Conservation (phyloP, 2,797 vertebrate genomes). For the Alcedo quadribrachys region DNA sequence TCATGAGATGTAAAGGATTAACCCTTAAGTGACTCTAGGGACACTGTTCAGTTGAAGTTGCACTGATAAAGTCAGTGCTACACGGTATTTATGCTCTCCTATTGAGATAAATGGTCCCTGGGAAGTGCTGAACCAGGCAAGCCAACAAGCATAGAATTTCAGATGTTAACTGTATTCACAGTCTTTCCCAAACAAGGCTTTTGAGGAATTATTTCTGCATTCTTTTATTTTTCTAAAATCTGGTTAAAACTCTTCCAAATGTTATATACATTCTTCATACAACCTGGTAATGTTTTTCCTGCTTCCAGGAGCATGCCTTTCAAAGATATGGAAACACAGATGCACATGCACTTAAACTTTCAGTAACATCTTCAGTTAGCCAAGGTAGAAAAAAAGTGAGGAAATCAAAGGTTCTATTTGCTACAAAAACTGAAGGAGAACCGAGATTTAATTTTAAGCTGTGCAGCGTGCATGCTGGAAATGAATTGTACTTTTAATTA, state of each 20-base stretch:
- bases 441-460: background rate
- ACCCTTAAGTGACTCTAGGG: conserved; percentile 39
- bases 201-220: conserved; percentile 38
- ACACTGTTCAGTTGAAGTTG: background rate
- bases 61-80: background rate
- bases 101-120: conserved; percentile 40
- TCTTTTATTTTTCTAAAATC: background rate
- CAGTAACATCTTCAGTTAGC: background rate
- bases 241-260: background rate
- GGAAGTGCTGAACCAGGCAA: background rate
- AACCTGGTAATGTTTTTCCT: background rate
- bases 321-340: background rate
- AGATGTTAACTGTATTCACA: conserved; percentile 59
- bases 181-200: conserved; percentile 38
- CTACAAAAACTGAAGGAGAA: background rate
- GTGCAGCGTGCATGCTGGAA: background rate
- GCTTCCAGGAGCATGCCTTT: background rate
- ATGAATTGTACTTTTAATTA: conserved; percentile 33
- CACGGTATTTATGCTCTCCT: background rate
- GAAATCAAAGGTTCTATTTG: background rate
- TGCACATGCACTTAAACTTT: background rate
- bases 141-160: conserved; percentile 49
- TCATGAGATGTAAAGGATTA: conserved; percentile 16
- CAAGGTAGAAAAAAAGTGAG: background rate
- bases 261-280: background rate